Evolutionary conservation across 1,140 invertebrate genomes (phyloP), one percentile per base, ranked within the genome.

Genomic region (Plutomurus gul): DNA sequence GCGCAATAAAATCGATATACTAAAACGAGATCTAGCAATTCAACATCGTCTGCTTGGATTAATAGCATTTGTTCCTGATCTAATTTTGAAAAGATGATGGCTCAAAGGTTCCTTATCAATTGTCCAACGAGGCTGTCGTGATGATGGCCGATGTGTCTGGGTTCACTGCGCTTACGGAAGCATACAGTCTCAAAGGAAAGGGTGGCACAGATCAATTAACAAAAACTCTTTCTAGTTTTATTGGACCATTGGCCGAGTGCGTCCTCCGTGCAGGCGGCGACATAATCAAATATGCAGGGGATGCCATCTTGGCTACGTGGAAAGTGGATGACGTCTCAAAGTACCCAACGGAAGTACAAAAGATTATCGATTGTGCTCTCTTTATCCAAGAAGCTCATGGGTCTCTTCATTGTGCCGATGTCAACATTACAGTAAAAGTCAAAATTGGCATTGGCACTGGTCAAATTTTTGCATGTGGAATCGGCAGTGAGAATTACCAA

Each of bases 351-450:
- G 65, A 73, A 7, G 8, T 84, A 16, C 76, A 82, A 56, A 33
- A 43, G 47, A 77, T 77, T n/a, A 65, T 81, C 20, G 82, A 84
- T 20, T 84, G 80, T 76, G 81, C 82, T 0, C 40, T 84, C 0
- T 84, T 76, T 51, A 80, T 82, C 56, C 82, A 84, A 79, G 82
- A 84, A 60, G 78, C 77, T 36, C 79, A 81, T 74, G 82, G 82
- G 4, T 81, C 82, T 78, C 56, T 56, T 22, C 18, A 30, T 7
- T 76, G 74, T 60, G 56, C 73, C 3, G 82, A 84, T 18, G 79
- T 84, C 0, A 76, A 70, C 27, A 82, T 82, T 46, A 81, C 78
- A 0, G 81, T 84, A 13, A 39, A 56, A 80, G 79, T 81, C 0
- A 81, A 81, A 70, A 65, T 81, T 13, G 79, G 79, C 60, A 75